Conservation (phyloP, 2,888 invertebrate genomes). For the Lasioglossum calceatum region DNA sequence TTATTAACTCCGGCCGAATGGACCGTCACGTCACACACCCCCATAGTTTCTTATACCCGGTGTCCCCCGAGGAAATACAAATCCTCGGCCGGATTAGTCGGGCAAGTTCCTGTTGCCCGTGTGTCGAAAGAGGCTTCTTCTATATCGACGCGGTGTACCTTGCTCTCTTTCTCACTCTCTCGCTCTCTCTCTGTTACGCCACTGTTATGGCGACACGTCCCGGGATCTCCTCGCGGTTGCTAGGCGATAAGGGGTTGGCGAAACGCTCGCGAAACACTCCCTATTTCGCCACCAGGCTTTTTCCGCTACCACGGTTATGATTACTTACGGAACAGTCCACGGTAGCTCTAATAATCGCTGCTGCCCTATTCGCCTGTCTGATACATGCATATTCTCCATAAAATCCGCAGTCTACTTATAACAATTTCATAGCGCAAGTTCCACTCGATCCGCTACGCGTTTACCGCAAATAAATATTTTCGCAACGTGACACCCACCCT, state of each 20-base stretch:
- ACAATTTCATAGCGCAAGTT: background rate
- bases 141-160: conserved; percentile 3
- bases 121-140: conserved; percentile 1
- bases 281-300: conserved; percentile 8
- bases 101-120: conserved; percentile 22
- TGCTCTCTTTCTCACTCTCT: background rate
- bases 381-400: too few relatives aligned
- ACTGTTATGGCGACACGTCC: conserved; percentile 8
- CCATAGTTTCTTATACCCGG: conserved; percentile 42
- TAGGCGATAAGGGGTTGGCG: conserved; percentile 6
- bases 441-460: background rate
- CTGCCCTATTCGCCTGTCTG: background rate
- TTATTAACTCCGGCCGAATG: conserved; percentile 78
- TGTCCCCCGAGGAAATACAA: conserved; percentile 14
- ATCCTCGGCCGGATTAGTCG: conserved; percentile 19
- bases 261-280: background rate
- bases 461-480: background rate
- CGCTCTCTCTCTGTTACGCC: background rate
- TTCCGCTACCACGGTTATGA: background rate
- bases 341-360: background rate
- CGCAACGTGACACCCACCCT: background rate
- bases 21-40: conserved; percentile 49
- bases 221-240: conserved; percentile 10
- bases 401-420: too few relatives aligned
- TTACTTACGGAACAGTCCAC: background rate